Percentiles rank a stretch among this genome's conserved stretches.
These are phyloP conservation scores for Metallyticus violacea DNA, from an alignment of 2,888 invertebrate species.

Conservation along the genomic window DNA sequence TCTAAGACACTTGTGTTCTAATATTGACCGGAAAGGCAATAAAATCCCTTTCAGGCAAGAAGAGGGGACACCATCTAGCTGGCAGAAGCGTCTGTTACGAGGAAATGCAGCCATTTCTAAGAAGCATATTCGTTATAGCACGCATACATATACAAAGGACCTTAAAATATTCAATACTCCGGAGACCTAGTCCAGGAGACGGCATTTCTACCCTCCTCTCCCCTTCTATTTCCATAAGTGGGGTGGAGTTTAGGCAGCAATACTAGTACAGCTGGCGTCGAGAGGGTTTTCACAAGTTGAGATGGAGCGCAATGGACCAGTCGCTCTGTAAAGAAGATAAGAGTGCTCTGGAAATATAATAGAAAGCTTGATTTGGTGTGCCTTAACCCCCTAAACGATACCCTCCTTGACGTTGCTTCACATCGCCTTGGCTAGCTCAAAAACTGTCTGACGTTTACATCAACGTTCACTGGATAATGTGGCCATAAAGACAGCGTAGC, in stretches of 20 bases:
- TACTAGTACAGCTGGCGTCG: neutral
- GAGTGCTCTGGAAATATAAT: neutral
- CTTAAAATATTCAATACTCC: slow-evolving; percentile 29
- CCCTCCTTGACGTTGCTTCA: too few relatives aligned
- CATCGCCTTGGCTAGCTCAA: too few relatives aligned
- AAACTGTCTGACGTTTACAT: too few relatives aligned
- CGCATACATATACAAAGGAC: neutral
- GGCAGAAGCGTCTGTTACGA: too few relatives aligned
- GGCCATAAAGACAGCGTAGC: too few relatives aligned
- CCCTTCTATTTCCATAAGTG: neutral
- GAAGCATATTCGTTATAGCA: slow-evolving; percentile 11
- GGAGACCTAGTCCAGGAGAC: neutral
- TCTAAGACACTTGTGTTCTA: neutral
- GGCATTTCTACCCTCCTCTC: too few relatives aligned
- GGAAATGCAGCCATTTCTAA: neutral
- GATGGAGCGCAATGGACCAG: neutral
- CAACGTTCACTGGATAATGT: too few relatives aligned
- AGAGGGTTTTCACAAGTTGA: neutral
- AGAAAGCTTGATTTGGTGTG: too few relatives aligned
- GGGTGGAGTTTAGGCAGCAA: neutral
- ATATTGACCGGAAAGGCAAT: neutral
- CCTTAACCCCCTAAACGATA: too few relatives aligned
- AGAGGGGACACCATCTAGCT: neutral
- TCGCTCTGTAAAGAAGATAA: too few relatives aligned
- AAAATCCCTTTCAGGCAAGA: neutral